Percentiles rank a stretch among this genome's conserved stretches.
These are phyloP conservation scores for Muricea muricata DNA, from an alignment of 92 coral and sea anemone species.

Conservation along the genomic window DNA sequence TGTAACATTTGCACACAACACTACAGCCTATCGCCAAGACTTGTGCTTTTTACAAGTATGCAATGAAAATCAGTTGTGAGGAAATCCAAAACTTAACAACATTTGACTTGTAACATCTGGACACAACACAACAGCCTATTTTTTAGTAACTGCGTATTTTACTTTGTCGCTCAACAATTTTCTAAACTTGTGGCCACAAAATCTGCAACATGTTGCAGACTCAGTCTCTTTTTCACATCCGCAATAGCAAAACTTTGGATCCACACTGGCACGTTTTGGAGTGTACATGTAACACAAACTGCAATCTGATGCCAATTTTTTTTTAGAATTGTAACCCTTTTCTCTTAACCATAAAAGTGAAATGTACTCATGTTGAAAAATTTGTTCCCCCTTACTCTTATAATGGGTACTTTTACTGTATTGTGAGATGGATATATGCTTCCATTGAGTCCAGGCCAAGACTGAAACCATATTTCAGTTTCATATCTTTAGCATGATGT, in stretches of 20 bases:
- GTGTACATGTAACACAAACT: not conserved
- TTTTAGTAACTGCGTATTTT: not conserved
- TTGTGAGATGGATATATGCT: slow-evolving; percentile 25
- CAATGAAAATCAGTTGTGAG: no score
- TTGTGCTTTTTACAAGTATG: no score
- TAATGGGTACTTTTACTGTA: slow-evolving; percentile 23
- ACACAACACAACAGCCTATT: not conserved
- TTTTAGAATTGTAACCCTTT: slow-evolving; percentile 9
- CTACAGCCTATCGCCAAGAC: no score
- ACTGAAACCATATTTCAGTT: slow-evolving; percentile 5
- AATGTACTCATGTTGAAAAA: slow-evolving; percentile 32
- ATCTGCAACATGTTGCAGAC: slow-evolving; percentile 9
- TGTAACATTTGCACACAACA: no score
- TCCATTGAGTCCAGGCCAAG: slow-evolving; percentile 41
- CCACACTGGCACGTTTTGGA: slow-evolving; percentile 32
- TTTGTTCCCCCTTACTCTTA: slow-evolving; percentile 11
- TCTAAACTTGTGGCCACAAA: slow-evolving; percentile 1
- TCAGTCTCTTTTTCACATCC: not conserved
- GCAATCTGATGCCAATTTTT: slow-evolving; percentile 6
- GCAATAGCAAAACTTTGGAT: slow-evolving; percentile 5
- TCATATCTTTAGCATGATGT: slow-evolving; percentile 14
- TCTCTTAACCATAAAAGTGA: slow-evolving; percentile 32
- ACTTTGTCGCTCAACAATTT: not conserved
- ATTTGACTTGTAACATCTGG: not conserved
- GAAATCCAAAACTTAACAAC: not conserved